A percentile compares a stretch with the other conserved stretches of the same genome.
Evolutionary conservation across 2,797 vertebrate species (phyloP).

Genomic region (Xenentodon cancila): DNA sequence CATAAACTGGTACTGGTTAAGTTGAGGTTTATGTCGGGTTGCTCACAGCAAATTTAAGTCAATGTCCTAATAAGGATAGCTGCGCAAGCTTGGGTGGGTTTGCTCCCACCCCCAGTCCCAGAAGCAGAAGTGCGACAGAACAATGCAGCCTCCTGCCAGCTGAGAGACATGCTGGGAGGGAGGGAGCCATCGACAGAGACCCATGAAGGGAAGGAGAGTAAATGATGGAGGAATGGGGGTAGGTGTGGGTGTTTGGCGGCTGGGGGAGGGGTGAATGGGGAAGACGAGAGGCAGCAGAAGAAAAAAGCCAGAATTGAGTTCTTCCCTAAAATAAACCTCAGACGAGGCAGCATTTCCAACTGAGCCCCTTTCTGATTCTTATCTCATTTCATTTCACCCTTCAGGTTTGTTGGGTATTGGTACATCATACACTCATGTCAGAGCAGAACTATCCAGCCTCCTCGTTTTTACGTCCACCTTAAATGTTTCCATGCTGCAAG

Average conservation of each 20-base stretch:
- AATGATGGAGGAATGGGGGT: slow-evolving; percentile 18
- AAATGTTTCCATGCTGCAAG: too few relatives aligned
- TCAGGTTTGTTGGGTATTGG: too few relatives aligned
- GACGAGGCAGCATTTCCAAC: slow-evolving; percentile 6
- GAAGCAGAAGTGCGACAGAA: slow-evolving; percentile 68
- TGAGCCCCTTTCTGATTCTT: not conserved
- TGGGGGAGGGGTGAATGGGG: not conserved
- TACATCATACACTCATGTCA: too few relatives aligned
- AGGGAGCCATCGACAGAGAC: slow-evolving; percentile 19
- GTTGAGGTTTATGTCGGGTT: not conserved
- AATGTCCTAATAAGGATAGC: not conserved
- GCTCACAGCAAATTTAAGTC: not conserved
- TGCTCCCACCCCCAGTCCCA: slow-evolving; percentile 30
- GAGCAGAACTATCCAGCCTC: too few relatives aligned
- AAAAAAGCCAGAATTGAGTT: slow-evolving; percentile 33
- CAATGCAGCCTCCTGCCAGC: slow-evolving; percentile 67
- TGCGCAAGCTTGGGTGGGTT: slow-evolving; percentile 3
- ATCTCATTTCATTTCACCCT: slow-evolving; percentile 10
- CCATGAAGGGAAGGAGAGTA: slow-evolving; percentile 1
- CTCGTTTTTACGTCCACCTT: too few relatives aligned
- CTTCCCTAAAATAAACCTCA: slow-evolving; percentile 60
- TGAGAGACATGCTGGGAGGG: slow-evolving; percentile 46
- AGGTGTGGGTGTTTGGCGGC: not conserved
- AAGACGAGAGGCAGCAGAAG: slow-evolving; percentile 22
- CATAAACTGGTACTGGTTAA: not conserved